phyloP scores from a whole-genome alignment of 2,113 vertebrate species.

The Scortum barcoo region DNA sequence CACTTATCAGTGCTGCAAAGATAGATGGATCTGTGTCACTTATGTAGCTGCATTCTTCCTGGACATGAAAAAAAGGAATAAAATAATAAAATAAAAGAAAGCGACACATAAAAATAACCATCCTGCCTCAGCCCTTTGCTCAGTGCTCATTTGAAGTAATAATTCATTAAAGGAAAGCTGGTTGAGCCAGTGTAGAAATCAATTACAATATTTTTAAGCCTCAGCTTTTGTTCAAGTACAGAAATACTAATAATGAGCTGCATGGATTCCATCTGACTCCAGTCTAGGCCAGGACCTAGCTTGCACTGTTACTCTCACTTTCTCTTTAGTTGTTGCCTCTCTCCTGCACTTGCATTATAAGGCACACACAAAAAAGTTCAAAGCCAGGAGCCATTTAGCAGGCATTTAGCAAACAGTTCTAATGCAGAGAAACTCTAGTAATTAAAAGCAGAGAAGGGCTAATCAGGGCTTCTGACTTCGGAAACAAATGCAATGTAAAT shows the following conservation, averaged over 20 bases:
- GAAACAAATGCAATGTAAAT: conserved; percentile 36
- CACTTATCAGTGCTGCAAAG: conserved; percentile 13
- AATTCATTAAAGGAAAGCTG: conserved; percentile 64
- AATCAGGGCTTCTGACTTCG: conserved; percentile 59
- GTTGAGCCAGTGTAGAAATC: conserved; percentile 51
- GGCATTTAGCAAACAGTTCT: conserved; percentile 28
- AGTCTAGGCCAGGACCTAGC: conserved; percentile 40
- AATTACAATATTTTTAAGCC: conserved; percentile 62
- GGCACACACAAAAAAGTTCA: conserved; percentile 19
- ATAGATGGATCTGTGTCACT: conserved; percentile 48
- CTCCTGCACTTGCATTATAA: conserved; percentile 16
- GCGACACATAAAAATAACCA: conserved; percentile 47
- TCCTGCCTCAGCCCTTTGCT: conserved; percentile 27
- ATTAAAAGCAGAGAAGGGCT: conserved; percentile 50
- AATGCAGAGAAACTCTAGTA: conserved; percentile 20
- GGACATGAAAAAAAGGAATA: conserved; percentile 3
- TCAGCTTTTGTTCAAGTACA: conserved; percentile 63
- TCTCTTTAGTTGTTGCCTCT: conserved; percentile 22
- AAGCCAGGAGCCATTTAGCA: conserved; percentile 45
- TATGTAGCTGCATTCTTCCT: conserved; percentile 10
- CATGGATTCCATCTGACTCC: conserved; percentile 52
- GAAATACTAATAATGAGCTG: conserved; percentile 71
- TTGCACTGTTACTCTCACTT: conserved; percentile 15
- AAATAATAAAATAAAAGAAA: conserved; percentile 44
- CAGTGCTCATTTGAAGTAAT: conserved; percentile 64